Percentiles rank a stretch among this genome's conserved stretches.
phyloP scores from a whole-genome alignment of 2,888 invertebrate species.

The Phortica magna region DNA sequence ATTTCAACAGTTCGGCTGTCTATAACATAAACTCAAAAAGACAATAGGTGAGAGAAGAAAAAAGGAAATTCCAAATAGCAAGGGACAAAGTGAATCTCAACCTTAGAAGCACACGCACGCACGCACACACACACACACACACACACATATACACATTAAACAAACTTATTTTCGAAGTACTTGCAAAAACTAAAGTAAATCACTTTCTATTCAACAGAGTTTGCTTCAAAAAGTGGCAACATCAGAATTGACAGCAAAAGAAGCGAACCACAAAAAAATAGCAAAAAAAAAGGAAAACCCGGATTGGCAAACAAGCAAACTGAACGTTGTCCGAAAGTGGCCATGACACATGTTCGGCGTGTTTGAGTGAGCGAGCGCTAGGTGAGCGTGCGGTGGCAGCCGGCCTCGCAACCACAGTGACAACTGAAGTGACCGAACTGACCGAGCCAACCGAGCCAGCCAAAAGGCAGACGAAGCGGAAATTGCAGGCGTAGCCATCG shows the following conservation, averaged over 20 bases:
- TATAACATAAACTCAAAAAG: background rate
- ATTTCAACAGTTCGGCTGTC: conserved; percentile 44
- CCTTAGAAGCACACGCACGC: conserved; percentile 30
- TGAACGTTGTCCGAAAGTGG: conserved; percentile 7
- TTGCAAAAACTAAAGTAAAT: conserved; percentile 57
- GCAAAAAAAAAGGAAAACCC: conserved; percentile 37
- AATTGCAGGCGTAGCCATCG: conserved; percentile 39
- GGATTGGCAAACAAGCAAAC: background rate
- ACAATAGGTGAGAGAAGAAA: conserved; percentile 35
- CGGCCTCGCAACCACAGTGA: background rate
- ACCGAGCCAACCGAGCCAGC: too few species aligned
- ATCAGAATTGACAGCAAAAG: background rate
- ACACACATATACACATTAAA: conserved; percentile 17
- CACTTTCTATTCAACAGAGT: conserved; percentile 67
- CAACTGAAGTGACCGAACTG: conserved; percentile 38
- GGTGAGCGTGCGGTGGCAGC: background rate
- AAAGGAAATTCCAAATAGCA: conserved; percentile 38
- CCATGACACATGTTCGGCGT: conserved; percentile 52
- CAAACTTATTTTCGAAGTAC: conserved; percentile 20
- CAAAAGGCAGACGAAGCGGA: conserved; percentile 23
- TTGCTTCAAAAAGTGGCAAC: conserved; percentile 1
- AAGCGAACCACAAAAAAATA: conserved; percentile 28
- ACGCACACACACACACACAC: conserved; percentile 46
- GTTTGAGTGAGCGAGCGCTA: conserved; percentile 38
- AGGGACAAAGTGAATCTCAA: too few species aligned